phyloP scores from a whole-genome alignment of 2,888 invertebrate genomes.

The Tetragonula carbonaria region DNA sequence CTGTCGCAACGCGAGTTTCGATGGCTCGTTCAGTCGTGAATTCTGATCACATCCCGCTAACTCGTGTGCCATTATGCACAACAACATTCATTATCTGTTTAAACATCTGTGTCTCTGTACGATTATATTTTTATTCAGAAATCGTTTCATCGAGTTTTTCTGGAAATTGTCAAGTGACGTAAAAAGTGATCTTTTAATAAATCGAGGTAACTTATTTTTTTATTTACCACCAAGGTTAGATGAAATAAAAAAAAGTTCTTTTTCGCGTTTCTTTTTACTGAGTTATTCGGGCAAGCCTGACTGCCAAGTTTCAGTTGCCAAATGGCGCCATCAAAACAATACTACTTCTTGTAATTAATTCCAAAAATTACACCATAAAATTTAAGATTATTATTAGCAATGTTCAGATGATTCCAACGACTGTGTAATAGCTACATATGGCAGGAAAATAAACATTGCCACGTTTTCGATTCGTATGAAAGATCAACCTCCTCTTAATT shows the following conservation, averaged over 20 bases:
- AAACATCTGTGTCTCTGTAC: background rate
- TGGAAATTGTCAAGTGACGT: background rate
- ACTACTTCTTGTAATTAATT: background rate
- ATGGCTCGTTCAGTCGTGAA: slow-evolving; percentile 39
- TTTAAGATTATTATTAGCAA: background rate
- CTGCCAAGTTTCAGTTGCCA: background rate
- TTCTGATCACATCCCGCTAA: slow-evolving; percentile 29
- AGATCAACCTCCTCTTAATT: background rate
- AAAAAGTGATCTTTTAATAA: background rate
- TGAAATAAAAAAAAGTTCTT: background rate
- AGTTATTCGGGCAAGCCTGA: background rate
- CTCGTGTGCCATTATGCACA: background rate
- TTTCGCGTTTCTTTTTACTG: background rate
- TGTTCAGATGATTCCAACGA: background rate
- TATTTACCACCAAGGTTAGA: background rate
- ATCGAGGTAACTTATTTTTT: background rate
- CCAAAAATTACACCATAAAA: background rate
- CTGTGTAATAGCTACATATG: background rate
- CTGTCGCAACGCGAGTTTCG: slow-evolving; percentile 25
- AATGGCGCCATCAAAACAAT: background rate
- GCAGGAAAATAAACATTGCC: background rate
- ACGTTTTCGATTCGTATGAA: background rate
- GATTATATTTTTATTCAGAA: background rate
- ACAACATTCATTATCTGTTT: slow-evolving; percentile 10
- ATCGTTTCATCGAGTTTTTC: background rate